Conservation (phyloP, 2,797 vertebrate genomes). For the Chaetodon trifasciatus region DNA sequence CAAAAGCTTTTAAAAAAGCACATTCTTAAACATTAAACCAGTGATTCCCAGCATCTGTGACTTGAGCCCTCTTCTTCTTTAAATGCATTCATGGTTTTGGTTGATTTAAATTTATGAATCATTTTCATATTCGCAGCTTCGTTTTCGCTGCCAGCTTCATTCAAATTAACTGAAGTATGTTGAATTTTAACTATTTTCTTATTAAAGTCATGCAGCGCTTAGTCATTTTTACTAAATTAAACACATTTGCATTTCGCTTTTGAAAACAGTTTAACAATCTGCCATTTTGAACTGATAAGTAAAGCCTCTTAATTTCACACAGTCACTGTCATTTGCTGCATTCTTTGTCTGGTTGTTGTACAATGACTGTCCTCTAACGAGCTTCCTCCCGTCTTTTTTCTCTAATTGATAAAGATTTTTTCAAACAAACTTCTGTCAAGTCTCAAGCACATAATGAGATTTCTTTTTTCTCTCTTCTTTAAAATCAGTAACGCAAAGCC, state of each 20-base stretch:
- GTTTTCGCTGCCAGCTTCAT: too few species aligned
- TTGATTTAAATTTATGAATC: too few species aligned
- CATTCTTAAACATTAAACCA: too few species aligned
- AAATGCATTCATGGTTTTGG: too few species aligned
- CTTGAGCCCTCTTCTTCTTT: too few species aligned
- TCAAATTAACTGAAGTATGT: background rate
- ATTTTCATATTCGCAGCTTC: too few species aligned
- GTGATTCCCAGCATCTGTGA: too few species aligned
- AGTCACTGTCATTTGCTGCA: background rate
- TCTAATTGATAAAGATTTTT: background rate
- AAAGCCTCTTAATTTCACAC: background rate
- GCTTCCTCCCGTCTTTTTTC: background rate
- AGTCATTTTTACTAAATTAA: background rate
- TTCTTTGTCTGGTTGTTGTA: background rate
- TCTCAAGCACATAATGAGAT: background rate
- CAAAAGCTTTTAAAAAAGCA: too few species aligned
- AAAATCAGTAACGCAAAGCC: background rate
- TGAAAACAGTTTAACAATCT: background rate
- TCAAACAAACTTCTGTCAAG: background rate
- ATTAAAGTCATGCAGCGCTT: background rate
- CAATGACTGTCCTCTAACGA: background rate
- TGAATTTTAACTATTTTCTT: background rate
- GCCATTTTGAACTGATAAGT: background rate
- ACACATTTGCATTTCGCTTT: background rate
- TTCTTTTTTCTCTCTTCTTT: background rate